A percentile compares a stretch with the other conserved stretches of the same genome.
These are phyloP conservation scores for Campoletis sonorensis DNA, from an alignment of 1,140 invertebrate genomes.

Conservation along the genomic window DNA sequence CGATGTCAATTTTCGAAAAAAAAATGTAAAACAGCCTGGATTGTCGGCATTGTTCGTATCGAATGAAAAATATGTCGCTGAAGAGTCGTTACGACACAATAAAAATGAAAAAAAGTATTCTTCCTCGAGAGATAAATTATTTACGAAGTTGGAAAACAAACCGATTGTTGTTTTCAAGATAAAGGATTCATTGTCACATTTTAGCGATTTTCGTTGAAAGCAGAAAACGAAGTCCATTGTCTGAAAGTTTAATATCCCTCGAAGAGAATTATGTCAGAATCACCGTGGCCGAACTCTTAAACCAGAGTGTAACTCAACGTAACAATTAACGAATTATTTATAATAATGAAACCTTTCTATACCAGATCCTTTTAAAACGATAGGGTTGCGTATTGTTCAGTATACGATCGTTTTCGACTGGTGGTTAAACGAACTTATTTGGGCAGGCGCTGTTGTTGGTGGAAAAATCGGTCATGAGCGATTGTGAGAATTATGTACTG, in stretches of 20 bases:
- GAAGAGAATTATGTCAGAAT: neutral
- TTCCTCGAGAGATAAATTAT: neutral
- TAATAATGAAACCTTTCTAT: neutral
- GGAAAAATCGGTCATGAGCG: no score
- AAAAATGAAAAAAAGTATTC: neutral
- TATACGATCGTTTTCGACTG: neutral
- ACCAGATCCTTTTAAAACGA: neutral
- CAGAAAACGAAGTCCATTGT: neutral
- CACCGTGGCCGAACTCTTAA: neutral
- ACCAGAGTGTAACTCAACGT: neutral
- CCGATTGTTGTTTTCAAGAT: neutral
- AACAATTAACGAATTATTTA: neutral
- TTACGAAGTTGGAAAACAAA: neutral
- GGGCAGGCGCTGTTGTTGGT: neutral
- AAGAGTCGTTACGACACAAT: neutral
- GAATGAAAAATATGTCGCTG: neutral
- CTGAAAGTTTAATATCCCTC: neutral
- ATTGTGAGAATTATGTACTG: no score
- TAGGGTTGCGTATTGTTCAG: neutral
- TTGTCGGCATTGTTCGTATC: neutral
- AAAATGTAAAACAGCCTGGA: neutral
- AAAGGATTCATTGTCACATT: neutral
- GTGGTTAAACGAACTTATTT: neutral
- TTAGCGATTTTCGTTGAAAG: neutral
- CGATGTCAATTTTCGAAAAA: neutral